Conservation (phyloP, 2,888 invertebrate genomes). For the Sabatieria punctata region DNA sequence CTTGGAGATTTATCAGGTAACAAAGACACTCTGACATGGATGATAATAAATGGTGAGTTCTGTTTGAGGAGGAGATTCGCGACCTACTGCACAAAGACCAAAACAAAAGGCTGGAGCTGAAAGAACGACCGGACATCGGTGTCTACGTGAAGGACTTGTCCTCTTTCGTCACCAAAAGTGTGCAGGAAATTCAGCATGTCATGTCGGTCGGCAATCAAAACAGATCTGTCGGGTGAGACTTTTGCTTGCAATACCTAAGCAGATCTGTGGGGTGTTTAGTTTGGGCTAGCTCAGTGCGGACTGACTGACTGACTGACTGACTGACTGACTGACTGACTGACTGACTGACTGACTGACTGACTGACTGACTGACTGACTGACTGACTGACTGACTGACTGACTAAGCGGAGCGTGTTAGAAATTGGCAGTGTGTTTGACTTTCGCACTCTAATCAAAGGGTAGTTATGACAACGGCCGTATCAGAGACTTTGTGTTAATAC, state of each 20-base stretch:
- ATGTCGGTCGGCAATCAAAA: slow-evolving; percentile 84
- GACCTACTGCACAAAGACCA: slow-evolving; percentile 56
- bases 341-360: neutral
- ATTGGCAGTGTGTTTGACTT: too few species aligned
- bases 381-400: too few species aligned
- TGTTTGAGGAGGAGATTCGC: slow-evolving; percentile 40
- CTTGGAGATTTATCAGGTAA: slow-evolving; percentile 64
- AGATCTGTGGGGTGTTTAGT: too few species aligned
- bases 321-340: neutral
- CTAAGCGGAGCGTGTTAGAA: too few species aligned
- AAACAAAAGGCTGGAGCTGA: slow-evolving; percentile 46
- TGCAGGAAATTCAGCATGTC: slow-evolving; percentile 75
- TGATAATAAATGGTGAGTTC: neutral
- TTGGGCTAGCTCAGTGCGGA: too few species aligned
- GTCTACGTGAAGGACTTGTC: slow-evolving; percentile 74
- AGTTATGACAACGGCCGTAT: too few species aligned
- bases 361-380: neutral
- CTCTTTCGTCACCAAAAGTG: slow-evolving; percentile 79
- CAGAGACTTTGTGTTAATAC: too few species aligned
- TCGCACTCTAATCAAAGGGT: too few species aligned
- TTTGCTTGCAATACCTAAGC: too few species aligned
- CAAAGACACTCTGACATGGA: neutral
- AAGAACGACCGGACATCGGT: slow-evolving; percentile 61
- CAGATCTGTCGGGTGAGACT: slow-evolving; percentile 63
- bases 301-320: too few species aligned